Percentiles rank a stretch among this genome's conserved stretches.
phyloP scores from a whole-genome alignment of 1,140 invertebrate species.

The Diuraphis noxia region DNA sequence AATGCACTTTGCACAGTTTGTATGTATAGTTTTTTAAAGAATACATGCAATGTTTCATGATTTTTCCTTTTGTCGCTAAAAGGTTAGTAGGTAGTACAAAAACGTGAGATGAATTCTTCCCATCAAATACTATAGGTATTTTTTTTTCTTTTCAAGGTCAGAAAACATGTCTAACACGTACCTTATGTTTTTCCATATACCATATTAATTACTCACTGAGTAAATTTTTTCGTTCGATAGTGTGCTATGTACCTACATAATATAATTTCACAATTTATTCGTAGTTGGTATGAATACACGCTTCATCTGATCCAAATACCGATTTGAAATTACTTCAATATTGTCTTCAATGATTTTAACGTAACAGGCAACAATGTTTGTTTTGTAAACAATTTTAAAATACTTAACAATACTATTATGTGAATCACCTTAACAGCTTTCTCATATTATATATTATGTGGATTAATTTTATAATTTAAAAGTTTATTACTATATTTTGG shows the following conservation, averaged over 20 bases:
- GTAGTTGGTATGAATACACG: neutral
- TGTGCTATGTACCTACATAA: neutral
- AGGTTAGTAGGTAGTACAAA: neutral
- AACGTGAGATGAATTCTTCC: neutral
- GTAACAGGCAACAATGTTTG: neutral
- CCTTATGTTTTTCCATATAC: neutral
- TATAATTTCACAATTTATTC: neutral
- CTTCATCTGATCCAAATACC: neutral
- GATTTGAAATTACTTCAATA: neutral
- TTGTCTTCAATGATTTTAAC: neutral
- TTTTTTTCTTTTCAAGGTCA: slow-evolving; percentile 11
- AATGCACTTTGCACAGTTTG: neutral
- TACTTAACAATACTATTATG: neutral
- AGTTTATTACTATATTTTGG: neutral
- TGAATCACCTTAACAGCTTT: neutral
- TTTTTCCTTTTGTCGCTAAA: neutral
- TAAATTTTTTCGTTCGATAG: neutral
- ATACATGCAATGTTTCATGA: neutral
- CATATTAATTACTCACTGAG: neutral
- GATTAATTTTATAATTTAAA: neutral
- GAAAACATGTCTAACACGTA: neutral
- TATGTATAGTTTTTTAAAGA: neutral
- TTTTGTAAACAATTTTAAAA: neutral
- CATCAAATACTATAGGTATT: neutral
- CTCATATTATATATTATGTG: neutral